Evolutionary conservation across 2,888 invertebrate genomes (phyloP).

Genomic region (Platycheirus rosarum): DNA sequence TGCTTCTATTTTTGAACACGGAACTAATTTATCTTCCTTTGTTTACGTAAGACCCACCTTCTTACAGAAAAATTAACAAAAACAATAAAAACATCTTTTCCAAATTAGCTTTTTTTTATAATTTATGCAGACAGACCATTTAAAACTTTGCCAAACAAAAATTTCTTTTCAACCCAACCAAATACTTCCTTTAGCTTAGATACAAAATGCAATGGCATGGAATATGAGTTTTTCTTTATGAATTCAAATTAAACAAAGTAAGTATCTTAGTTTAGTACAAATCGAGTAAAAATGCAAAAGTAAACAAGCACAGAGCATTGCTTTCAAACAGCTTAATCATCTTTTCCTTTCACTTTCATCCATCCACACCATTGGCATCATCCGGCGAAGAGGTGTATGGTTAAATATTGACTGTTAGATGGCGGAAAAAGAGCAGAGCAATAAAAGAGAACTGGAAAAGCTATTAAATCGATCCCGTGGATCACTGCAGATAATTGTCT

Average conservation of each 20-base stretch:
- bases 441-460: conserved; percentile 9
- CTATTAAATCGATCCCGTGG: conserved; percentile 52
- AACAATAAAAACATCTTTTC: not conserved
- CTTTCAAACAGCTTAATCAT: conserved; percentile 73
- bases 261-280: conserved; percentile 26
- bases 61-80: not conserved
- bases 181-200: conserved; percentile 26
- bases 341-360: conserved; percentile 72
- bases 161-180: conserved; percentile 11
- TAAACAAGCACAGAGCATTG: conserved; percentile 51
- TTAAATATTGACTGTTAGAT: conserved; percentile 53
- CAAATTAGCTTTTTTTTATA: conserved; percentile 31
- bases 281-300: conserved; percentile 54
- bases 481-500: conserved; percentile 66
- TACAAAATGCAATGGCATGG: conserved; percentile 1
- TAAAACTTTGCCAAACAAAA: conserved; percentile 27
- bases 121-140: conserved; percentile 30
- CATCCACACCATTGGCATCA: conserved; percentile 28
- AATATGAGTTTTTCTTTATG: conserved; percentile 7
- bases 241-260: conserved; percentile 29
- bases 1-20: conserved; percentile 58
- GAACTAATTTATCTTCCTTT: conserved; percentile 51
- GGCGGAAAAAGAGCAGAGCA: conserved; percentile 43
- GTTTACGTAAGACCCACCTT: conserved; percentile 51
- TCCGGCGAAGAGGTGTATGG: conserved; percentile 20